Evolutionary conservation across 2,888 invertebrate species (phyloP), one percentile per base, ranked within the genome.

Genomic region (Candidula unifasciata): DNA sequence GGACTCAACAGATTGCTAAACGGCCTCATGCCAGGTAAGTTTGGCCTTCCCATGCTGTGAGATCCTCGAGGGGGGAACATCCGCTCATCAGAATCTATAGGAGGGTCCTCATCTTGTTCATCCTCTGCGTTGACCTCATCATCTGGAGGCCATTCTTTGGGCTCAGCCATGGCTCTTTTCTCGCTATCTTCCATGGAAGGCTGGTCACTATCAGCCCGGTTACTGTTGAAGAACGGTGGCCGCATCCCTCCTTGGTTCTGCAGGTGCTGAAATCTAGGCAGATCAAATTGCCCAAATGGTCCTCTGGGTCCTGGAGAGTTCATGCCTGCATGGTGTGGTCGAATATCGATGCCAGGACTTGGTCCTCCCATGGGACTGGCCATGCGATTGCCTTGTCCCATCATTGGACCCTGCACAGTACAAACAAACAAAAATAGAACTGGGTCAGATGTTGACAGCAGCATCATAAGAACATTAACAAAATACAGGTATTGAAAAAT

Each of bases 111-210:
- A n/a, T 87, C 85, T 35, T 37, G 76, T 60, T 82, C 84, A 68
- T 84, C 87, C 27, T 80, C 73, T 30, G 74, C 82, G 60, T 82
- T 84, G 37, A 84, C 85, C 33, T 86, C 87, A 73, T 84, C 86
- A 82, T 86, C 86, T 79, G 82, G 82, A 21, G 87, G 84, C 87
- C 87, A 87, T 68, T 87, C 87, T 64, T 87, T 87, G 60, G 86
- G 82, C 30, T 87, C 87, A 33, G 84, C 86, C 74, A 84, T 77
- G n/a, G 37, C 80, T n/a, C 85, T 66, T 64, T 77, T 69, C 30
- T 85, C 85, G 54, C 81, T 64, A 24, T 81, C 81, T 69, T 69
- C 71, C 71, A 81, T 82, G 2, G 64, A 74, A 57, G 57, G 37
- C 35, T 27, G 54, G n/a, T 84, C 74, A 68, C 76, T 60, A 54